Evolutionary conservation across 2,888 invertebrate genomes (phyloP), one percentile per base, ranked within the genome.

Genomic region (Sphecodes monilicornis): DNA sequence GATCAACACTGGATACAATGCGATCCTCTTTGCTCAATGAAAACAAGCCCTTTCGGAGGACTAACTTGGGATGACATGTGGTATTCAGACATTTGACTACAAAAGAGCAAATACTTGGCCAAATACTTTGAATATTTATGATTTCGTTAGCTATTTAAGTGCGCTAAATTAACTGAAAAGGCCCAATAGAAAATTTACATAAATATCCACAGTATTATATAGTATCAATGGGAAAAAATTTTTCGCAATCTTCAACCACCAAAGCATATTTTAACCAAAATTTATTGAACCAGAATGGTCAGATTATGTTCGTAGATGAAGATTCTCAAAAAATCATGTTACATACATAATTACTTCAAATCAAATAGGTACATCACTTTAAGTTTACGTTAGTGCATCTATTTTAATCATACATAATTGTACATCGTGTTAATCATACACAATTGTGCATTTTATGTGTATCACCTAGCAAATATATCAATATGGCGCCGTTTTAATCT

Each of bases 1-100:
- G 66, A 68, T 68, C 36, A 36, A 39, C 36, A n/a, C n/a, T n/a
- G 36, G 22, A 36, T 22, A 68, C 66, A 68, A 73, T 36, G 72
- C 54, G 72, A 74, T 74, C 60, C 60, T 57, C 60, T 39, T 36
- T 60, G 74, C 60, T 60, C 60, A 68, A 68, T 39, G 36, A 68
- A 68, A 68, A 68, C 66, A 68, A 68, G 66, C 36, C 66, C n/a
- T 39, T 68, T 39, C 39, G 36, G 39, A 10, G 66, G n/a, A 39
- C 36, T n/a, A 39, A 68, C 66, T 36, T n/a, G n/a, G 66, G 66
- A n/a, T 39, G 36, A 39, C 36, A 39, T n/a, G 66, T 68, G 66
- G 36, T n/a, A 36, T 68, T 68, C 36, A 68, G 36, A 22, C 66
- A 4, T 68, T 68, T n/a, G 5, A 13, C 22, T 36, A 36, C 66